These are phyloP conservation scores for Idaea aversata DNA, from an alignment of 2,888 invertebrate genomes.

Conservation along the genomic window DNA sequence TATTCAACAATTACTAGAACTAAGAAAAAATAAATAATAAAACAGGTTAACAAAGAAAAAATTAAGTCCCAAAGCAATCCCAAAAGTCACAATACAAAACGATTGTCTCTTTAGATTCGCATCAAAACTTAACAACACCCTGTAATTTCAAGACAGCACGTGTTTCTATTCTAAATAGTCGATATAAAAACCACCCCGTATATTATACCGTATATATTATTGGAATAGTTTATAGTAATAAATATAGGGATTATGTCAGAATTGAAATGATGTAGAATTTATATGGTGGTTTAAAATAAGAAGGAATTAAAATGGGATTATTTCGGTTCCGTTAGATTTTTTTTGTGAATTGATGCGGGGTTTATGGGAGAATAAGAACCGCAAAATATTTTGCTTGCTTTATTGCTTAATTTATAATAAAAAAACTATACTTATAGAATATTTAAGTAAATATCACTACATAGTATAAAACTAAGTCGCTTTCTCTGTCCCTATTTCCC, in stretches of 20 bases:
- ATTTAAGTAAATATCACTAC: too few relatives aligned
- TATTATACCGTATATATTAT: slow-evolving; percentile 22
- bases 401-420: background rate
- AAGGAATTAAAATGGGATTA: background rate
- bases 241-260: slow-evolving; percentile 28
- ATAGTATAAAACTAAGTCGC: too few relatives aligned
- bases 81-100: slow-evolving; percentile 39
- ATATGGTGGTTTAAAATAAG: slow-evolving; percentile 4
- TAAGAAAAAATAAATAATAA: too few relatives aligned
- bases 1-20: too few relatives aligned
- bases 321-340: background rate
- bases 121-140: slow-evolving; percentile 45
- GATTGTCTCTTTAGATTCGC: slow-evolving; percentile 45
- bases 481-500: too few relatives aligned
- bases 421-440: too few relatives aligned
- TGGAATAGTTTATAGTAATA: slow-evolving; percentile 27
- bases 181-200: slow-evolving; percentile 52
- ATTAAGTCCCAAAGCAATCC: slow-evolving; percentile 13
- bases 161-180: slow-evolving; percentile 60
- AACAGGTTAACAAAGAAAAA: background rate
- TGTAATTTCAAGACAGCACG: slow-evolving; percentile 70
- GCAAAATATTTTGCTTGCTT: background rate
- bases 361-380: background rate
- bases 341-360: background rate
- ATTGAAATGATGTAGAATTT: slow-evolving; percentile 17